Conservation (phyloP, 2,113 vertebrate species). For the Rhegmatorhina hoffmannsi region DNA sequence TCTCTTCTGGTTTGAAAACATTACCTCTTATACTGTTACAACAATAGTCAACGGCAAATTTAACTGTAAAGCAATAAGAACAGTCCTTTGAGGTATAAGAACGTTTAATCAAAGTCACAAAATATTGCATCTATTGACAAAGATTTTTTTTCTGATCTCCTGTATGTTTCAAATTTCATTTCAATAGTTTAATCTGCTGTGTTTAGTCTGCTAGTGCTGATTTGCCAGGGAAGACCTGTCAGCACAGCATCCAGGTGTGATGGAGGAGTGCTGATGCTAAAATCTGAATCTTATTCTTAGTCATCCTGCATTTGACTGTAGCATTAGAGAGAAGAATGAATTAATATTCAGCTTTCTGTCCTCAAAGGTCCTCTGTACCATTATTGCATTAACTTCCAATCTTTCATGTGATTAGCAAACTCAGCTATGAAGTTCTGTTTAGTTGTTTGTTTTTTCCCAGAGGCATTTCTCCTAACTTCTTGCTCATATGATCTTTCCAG, state of each 20-base stretch:
- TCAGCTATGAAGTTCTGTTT: neutral
- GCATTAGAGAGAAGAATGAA: neutral
- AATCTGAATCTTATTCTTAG: neutral
- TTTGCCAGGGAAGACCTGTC: neutral
- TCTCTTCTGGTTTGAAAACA: neutral
- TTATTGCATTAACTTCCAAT: neutral
- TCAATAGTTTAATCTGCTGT: neutral
- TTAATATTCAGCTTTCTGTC: neutral
- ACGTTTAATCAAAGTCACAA: neutral
- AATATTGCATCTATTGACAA: neutral
- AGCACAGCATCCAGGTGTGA: rapidly evolving
- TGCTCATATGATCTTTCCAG: neutral
- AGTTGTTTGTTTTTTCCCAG: neutral
- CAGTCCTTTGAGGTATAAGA: neutral
- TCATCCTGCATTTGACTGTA: neutral
- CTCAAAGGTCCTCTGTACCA: neutral
- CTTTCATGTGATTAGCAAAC: neutral
- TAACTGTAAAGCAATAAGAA: neutral
- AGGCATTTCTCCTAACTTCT: neutral
- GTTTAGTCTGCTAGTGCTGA: neutral
- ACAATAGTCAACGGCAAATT: neutral
- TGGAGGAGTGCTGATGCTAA: neutral
- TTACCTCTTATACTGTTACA: neutral
- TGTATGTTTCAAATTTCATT: neutral
- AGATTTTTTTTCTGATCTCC: neutral